These are phyloP conservation scores for Onychostruthus taczanowskii DNA, from an alignment of 2,113 vertebrate species.

Conservation along the genomic window DNA sequence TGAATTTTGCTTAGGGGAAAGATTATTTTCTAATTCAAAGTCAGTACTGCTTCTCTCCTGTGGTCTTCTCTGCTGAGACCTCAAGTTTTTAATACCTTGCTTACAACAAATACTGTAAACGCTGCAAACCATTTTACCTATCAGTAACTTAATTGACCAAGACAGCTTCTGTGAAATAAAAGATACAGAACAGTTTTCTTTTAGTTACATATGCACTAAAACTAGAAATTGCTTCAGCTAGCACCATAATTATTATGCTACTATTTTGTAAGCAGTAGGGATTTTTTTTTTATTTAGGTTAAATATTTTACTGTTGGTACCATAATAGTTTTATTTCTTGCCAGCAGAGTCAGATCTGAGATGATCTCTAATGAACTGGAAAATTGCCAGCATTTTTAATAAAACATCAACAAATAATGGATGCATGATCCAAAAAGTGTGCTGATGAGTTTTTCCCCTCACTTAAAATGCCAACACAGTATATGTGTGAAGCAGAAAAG, in stretches of 20 bases:
- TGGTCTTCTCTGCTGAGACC: background rate
- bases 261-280: background rate
- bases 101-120: background rate
- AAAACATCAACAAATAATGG: background rate
- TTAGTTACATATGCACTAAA: background rate
- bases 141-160: background rate
- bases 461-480: background rate
- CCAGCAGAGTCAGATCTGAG: background rate
- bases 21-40: background rate
- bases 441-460: background rate
- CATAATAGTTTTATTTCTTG: constrained; percentile 5
- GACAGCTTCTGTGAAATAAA: background rate
- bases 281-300: background rate
- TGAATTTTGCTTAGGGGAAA: background rate
- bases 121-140: background rate
- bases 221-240: background rate
- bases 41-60: background rate
- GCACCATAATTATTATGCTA: background rate
- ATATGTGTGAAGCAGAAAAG: background rate
- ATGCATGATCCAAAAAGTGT: background rate
- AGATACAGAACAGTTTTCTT: background rate
- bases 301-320: constrained; percentile 29
- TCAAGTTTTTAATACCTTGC: background rate
- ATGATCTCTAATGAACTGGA: constrained; percentile 42
- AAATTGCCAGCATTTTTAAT: constrained; percentile 33